phyloP scores from a whole-genome alignment of 2,797 vertebrate genomes.

The Eidolon dupreanum region DNA sequence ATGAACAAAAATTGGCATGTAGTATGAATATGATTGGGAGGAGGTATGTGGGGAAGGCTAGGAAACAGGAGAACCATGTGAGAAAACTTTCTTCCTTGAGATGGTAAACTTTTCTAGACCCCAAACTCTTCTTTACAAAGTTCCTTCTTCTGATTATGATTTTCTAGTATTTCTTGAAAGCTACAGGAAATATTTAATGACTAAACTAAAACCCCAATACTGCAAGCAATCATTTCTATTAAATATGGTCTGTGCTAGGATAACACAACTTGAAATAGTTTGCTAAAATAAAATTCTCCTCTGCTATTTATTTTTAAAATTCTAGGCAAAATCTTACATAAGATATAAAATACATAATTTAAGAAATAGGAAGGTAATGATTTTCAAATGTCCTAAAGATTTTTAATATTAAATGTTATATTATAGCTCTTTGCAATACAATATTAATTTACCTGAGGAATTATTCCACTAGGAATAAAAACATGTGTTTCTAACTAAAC shows the following conservation, averaged over 20 bases:
- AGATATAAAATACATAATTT: background rate
- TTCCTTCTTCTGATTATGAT: background rate
- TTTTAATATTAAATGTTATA: background rate
- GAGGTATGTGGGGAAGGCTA: background rate
- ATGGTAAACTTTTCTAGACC: background rate
- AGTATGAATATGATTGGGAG: background rate
- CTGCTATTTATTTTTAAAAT: background rate
- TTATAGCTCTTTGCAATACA: background rate
- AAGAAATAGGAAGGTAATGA: background rate
- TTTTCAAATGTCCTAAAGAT: conserved; percentile 15
- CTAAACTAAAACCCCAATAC: background rate
- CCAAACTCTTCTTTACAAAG: background rate
- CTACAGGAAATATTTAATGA: background rate
- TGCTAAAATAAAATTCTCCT: background rate
- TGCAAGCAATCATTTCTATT: background rate
- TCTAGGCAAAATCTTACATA: background rate
- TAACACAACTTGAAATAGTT: background rate
- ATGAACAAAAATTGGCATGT: background rate
- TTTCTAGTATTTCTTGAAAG: conserved; percentile 11
- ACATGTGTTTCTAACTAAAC: conserved; percentile 75
- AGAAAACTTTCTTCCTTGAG: background rate
- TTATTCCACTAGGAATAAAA: conserved; percentile 43
- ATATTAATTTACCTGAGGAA: conserved; percentile 57
- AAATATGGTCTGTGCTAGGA: background rate
- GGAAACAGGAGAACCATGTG: background rate